These are phyloP conservation scores for Xiphophorus birchmanni DNA, from an alignment of 2,797 vertebrate genomes.

Conservation along the genomic window DNA sequence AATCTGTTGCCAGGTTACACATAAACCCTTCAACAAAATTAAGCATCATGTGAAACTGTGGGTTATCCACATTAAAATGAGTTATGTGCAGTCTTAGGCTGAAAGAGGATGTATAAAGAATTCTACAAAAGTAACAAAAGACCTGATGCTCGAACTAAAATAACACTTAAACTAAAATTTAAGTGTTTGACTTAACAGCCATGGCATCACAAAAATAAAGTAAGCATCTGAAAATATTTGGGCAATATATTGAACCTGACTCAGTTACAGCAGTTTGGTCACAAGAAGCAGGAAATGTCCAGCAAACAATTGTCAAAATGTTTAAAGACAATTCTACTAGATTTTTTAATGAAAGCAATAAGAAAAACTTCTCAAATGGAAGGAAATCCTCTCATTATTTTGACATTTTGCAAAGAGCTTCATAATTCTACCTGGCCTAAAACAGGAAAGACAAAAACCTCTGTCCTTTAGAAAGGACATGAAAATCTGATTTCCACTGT, in stretches of 20 bases:
- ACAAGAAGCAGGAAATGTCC: neutral
- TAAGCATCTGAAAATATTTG: neutral
- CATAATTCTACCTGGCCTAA: neutral
- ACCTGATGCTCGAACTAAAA: neutral
- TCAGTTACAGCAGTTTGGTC: neutral
- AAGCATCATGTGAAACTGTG: neutral
- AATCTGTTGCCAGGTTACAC: neutral
- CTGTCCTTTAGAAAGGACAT: neutral
- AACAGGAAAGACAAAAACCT: neutral
- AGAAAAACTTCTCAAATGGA: neutral
- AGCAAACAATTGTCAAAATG: neutral
- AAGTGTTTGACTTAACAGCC: neutral
- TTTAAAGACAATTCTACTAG: neutral
- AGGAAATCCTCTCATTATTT: neutral
- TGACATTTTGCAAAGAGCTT: neutral
- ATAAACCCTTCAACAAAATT: neutral
- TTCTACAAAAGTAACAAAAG: neutral
- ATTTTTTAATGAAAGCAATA: neutral
- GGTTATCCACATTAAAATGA: neutral
- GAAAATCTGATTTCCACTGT: neutral
- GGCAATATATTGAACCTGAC: neutral
- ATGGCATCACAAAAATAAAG: neutral
- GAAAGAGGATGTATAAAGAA: neutral
- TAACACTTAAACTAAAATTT: neutral
- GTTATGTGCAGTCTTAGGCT: neutral